Evolutionary conservation across 2,888 invertebrate genomes (phyloP), one percentile per base, ranked within the genome.

Genomic region (Heliconius aoede): DNA sequence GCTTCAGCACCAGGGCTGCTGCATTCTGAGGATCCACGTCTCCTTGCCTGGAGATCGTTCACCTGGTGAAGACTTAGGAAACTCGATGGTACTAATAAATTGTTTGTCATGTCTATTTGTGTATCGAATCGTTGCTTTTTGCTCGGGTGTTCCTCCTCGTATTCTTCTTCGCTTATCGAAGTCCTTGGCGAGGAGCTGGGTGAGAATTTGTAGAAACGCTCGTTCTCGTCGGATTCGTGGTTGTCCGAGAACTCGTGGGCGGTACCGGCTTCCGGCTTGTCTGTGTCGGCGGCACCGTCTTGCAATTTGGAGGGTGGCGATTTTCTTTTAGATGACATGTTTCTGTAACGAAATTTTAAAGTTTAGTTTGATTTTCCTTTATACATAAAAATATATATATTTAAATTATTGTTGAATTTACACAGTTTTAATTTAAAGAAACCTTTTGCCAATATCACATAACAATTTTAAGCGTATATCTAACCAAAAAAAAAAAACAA

Each of bases 241-340:
- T 88, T 89, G 77, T 93, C 92, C 64, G 89, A 86, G 87, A 91
- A 92, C 82, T 95, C 94, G 87, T 91, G 88, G 81, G 95, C 91
- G 83, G 95, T 95, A 84, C 95, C 95, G 84, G 95, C 94, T 86
- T 91, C 92, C 72, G 89, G 83, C 84, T 91, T 91, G 81, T 93
- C 94, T 87, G 91, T 90, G 86, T 95, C 88, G 86, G 94, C 85
- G 87, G 94, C 95, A 93, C 94, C 95, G 95, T 97, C 96, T 95
- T 98, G 98, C 94, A 98, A 96, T 96, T 98, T 98, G 87, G 97
- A 98, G 91, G 98, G 98, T 93, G 98, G 98, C 93, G 98, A 98
- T 95, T 98, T 98, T 95, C 98, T 96, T 96, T 98, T 98, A 95
- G 98, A 98, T 96, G 98, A 98, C 98, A 98, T 98, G 95, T 96